phyloP scores from a whole-genome alignment of 2,797 vertebrate species.

The Huso huso region DNA sequence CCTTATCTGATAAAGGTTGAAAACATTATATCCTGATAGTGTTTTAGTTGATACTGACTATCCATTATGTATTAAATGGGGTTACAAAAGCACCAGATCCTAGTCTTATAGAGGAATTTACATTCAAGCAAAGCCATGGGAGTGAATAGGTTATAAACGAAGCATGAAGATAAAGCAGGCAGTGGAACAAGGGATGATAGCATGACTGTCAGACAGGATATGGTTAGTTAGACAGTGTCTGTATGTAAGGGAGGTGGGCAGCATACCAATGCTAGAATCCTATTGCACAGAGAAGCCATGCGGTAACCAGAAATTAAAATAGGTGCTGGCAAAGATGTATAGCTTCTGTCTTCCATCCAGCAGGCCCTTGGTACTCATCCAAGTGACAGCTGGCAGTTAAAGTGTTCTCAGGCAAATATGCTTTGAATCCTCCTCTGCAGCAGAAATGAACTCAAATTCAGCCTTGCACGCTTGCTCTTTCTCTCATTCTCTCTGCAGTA shows the following conservation, averaged over 20 bases:
- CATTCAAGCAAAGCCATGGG: constrained; percentile 43
- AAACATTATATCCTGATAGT: not conserved
- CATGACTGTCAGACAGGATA: constrained; percentile 69
- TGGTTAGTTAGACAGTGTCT: constrained; percentile 66
- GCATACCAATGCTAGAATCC: constrained; percentile 46
- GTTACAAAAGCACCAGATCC: constrained; percentile 14
- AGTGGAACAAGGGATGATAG: constrained; percentile 51
- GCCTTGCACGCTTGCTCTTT: no score
- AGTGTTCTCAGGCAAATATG: constrained; percentile 56
- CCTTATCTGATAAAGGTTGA: constrained; percentile 3
- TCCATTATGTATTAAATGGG: not conserved
- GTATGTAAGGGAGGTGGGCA: constrained; percentile 45
- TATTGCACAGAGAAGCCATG: constrained; percentile 33
- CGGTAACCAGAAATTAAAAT: constrained; percentile 11
- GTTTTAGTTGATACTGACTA: not conserved
- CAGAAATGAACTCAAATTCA: no score
- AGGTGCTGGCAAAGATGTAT: constrained; percentile 43
- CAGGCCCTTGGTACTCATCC: constrained; percentile 44
- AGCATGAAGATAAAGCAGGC: constrained; percentile 62
- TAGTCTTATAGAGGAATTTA: constrained; percentile 33
- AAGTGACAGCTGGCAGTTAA: constrained; percentile 51
- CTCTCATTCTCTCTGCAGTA: no score
- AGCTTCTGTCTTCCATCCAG: constrained; percentile 37
- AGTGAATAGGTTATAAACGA: constrained; percentile 50
- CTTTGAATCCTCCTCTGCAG: no score